Base-by-base conservation (phyloP, 1,140 invertebrate genomes). In the Trypoxylus dichotomus region DNA sequence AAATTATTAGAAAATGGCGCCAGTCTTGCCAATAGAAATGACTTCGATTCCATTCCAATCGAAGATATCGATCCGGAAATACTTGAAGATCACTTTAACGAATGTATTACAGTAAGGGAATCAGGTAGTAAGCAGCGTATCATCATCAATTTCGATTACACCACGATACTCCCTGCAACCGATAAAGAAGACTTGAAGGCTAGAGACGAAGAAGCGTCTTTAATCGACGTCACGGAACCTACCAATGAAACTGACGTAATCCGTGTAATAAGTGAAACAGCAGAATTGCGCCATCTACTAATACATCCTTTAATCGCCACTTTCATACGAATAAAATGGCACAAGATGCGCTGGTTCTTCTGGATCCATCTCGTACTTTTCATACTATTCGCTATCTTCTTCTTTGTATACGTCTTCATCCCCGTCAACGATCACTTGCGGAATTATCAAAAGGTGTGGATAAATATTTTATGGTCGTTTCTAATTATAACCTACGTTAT, bases 1-100 rank as follows among this genome's bases (percentile, higher is more conserved):
- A 84, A 90, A 29, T 83, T 95, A 19, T 84, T 95, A 1, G 85
- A 89, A 37, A 88, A 89, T 76, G 93, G 94, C 19, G 92, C 93
- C 21, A 94, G 92, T 81, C 88, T 95, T 7, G 93, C 93, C 0
- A 86, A 91, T 13, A 87, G 87, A 79, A 95, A 94, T 82, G 84
- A 85, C 19, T 91, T 92, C 77, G 88, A 90, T n/a, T 88, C 91
- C 60, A 89, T 93, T 29, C 91, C 94, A 5, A 85, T 95, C 3
- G 89, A 91, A 58, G 90, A 93, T 77, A 93, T 96, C 15, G 87
- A 90, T 27, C 87, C 91, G 0, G 89, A 89, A 77, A 88, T 90
- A 8, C 82, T 96, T 6, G 89, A 93, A 83, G 87, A 90, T 32
- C 93, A 92, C 82, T 88, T 95, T 13, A 91, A 95, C 82, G 89